Conservation (phyloP, 2,113 vertebrate genomes). For the Aegotheles bennettii region DNA sequence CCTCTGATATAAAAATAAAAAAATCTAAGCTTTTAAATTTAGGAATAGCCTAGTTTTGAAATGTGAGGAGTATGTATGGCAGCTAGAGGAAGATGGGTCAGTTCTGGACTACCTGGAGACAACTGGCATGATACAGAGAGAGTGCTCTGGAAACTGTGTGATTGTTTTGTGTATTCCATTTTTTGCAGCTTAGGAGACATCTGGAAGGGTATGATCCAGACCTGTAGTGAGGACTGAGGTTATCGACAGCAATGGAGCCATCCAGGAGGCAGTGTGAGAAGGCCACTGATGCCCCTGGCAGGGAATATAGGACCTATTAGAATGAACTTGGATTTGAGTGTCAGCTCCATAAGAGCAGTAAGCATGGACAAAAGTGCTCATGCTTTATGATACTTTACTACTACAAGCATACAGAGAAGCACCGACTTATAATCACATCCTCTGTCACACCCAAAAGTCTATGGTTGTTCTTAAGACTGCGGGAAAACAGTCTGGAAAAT, state of each 20-base stretch:
- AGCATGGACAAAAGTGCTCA: background rate
- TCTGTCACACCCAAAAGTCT: background rate
- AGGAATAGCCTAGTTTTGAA: background rate
- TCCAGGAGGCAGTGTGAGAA: background rate
- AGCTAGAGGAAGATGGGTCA: background rate
- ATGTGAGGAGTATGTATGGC: background rate
- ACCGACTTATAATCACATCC: background rate
- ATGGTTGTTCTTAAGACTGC: background rate
- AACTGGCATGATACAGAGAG: background rate
- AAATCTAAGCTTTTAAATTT: background rate
- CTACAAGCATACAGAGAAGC: background rate
- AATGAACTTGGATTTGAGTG: background rate
- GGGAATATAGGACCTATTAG: background rate
- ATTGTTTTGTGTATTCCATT: background rate
- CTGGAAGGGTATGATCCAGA: rapidly evolving
- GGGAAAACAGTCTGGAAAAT: background rate
- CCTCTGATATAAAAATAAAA: background rate
- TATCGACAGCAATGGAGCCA: background rate
- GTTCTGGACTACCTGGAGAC: background rate
- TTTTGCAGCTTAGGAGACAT: background rate
- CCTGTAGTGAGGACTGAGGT: background rate
- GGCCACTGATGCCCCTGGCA: background rate
- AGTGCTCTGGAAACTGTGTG: background rate
- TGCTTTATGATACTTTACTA: background rate
- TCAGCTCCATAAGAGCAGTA: background rate